A percentile compares a stretch with the other conserved stretches of the same genome.
These are phyloP conservation scores for Malacosoma neustria DNA, from an alignment of 2,888 invertebrate species.

Conservation along the genomic window DNA sequence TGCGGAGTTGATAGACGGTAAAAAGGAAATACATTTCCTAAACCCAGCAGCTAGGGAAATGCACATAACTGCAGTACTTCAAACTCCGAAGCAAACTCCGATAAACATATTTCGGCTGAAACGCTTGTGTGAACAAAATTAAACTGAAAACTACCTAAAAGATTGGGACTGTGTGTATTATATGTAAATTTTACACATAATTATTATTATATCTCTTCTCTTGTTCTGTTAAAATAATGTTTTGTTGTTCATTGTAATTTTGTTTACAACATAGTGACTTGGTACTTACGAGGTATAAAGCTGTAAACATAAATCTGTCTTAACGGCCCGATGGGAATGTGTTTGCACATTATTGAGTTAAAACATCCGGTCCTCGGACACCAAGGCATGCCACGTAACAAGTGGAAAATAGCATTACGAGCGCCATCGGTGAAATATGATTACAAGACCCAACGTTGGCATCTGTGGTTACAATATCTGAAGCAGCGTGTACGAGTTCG, in stretches of 20 bases:
- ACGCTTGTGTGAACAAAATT: no score
- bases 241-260: constrained; percentile 1
- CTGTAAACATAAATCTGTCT: constrained; percentile 29
- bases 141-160: no score
- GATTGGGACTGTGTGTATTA: no score
- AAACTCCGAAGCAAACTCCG: no score
- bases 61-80: no score
- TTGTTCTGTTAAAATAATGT: constrained; percentile 1
- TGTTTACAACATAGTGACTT: not conserved
- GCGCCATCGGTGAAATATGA: constrained; percentile 17
- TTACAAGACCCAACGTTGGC: constrained; percentile 4
- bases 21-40: no score
- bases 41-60: no score
- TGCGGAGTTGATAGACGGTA: no score
- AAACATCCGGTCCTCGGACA: constrained; percentile 16
- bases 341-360: constrained; percentile 34
- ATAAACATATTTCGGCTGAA: no score
- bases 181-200: constrained; percentile 14
- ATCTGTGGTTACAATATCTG: not conserved
- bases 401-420: constrained; percentile 24
- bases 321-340: constrained; percentile 26
- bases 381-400: constrained; percentile 16
- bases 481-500: no score
- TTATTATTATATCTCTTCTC: not conserved
- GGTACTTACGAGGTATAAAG: constrained; percentile 13